These are phyloP conservation scores for Leptarthrus brevirostris DNA, from an alignment of 2,888 invertebrate genomes.

Conservation along the genomic window DNA sequence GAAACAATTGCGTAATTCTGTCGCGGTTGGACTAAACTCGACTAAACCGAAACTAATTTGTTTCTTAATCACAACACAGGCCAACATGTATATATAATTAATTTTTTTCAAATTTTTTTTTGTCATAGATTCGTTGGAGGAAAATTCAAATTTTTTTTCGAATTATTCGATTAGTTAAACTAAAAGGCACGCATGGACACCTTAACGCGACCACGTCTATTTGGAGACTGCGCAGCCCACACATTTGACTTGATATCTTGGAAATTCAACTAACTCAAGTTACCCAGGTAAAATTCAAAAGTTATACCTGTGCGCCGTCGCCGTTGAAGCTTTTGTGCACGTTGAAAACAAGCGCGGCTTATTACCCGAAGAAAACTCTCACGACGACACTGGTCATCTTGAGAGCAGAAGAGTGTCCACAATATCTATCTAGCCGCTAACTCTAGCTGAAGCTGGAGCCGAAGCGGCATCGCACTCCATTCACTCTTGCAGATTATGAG, in stretches of 20 bases:
- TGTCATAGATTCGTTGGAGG: conserved; percentile 42
- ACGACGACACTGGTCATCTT: conserved; percentile 24
- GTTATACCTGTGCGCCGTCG: conserved; percentile 24
- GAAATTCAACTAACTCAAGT: conserved; percentile 29
- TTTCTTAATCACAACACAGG: background rate
- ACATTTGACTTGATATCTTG: conserved; percentile 50
- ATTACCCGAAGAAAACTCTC: conserved; percentile 17
- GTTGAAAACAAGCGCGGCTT: conserved; percentile 13
- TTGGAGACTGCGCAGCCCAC: conserved; percentile 58
- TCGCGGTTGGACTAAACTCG: background rate
- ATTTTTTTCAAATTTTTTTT: conserved; percentile 17
- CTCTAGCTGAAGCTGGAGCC: too few relatives aligned
- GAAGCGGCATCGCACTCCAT: conserved; percentile 5
- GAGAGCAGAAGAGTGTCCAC: conserved; percentile 2
- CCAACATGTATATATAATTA: conserved; percentile 1
- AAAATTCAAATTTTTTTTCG: conserved; percentile 33
- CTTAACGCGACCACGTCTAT: conserved; percentile 57
- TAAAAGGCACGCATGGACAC: conserved; percentile 49
- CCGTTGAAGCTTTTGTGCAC: conserved; percentile 28
- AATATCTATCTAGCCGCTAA: background rate
- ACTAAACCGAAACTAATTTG: background rate
- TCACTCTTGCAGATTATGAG: conserved; percentile 25
- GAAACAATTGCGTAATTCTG: conserved; percentile 36
- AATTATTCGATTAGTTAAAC: conserved; percentile 30
- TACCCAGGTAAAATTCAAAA: conserved; percentile 35